Evolutionary conservation across 2,888 invertebrate species (phyloP).

Genomic region (Ichneumoninae sp.): DNA sequence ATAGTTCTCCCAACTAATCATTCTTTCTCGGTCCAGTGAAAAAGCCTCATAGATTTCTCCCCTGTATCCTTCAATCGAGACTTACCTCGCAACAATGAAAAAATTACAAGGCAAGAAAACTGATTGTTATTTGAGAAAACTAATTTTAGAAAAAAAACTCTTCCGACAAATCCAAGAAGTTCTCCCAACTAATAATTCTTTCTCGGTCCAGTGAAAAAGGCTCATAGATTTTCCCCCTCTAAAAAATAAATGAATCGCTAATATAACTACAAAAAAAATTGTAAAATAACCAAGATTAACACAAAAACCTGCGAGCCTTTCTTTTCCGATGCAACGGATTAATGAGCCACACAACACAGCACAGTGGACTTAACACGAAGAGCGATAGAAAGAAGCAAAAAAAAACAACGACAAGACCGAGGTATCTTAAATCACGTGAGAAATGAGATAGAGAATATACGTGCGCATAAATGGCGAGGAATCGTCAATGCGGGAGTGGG

Average conservation of each 20-base stretch:
- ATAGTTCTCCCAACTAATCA: too few relatives aligned
- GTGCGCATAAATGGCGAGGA: conserved; percentile 38
- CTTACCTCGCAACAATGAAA: too few relatives aligned
- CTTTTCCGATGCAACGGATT: neutral
- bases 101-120: too few relatives aligned
- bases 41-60: too few relatives aligned
- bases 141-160: neutral
- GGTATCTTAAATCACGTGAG: conserved; percentile 62
- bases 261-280: neutral
- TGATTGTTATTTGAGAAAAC: too few relatives aligned
- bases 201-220: neutral
- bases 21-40: too few relatives aligned
- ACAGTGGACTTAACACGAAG: neutral
- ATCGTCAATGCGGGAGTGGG: conserved; percentile 57
- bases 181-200: neutral
- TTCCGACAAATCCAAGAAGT: neutral
- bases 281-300: neutral
- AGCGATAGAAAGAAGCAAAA: neutral
- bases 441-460: conserved; percentile 60
- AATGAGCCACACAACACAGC: neutral
- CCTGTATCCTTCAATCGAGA: too few relatives aligned
- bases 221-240: neutral
- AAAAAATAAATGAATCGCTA: neutral
- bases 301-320: neutral
- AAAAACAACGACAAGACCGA: conserved; percentile 20